phyloP scores from a whole-genome alignment of 2,113 vertebrate species.

The Apistogramma diplotaenia region DNA sequence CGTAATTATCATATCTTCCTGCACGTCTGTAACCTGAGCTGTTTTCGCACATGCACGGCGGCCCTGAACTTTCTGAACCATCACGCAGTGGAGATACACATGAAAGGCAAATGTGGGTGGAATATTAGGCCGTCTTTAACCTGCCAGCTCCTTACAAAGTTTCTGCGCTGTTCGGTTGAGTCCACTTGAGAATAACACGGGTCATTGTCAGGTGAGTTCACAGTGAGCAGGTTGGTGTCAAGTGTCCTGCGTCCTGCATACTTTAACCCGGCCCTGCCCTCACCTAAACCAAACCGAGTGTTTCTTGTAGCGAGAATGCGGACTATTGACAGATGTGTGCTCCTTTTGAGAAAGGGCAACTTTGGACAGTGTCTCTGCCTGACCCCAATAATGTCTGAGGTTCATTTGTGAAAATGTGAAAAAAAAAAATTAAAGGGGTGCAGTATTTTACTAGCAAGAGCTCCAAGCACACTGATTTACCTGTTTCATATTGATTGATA shows the following conservation, averaged over 20 bases:
- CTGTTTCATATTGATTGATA: neutral
- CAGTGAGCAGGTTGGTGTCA: neutral
- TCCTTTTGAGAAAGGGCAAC: neutral
- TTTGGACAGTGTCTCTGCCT: neutral
- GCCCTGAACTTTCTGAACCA: neutral
- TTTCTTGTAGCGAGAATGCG: neutral
- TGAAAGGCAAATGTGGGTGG: neutral
- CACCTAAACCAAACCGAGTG: neutral
- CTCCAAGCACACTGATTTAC: neutral
- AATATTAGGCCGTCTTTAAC: neutral
- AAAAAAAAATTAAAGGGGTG: too few species aligned
- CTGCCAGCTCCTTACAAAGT: neutral
- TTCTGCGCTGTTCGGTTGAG: neutral
- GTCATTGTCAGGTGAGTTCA: neutral
- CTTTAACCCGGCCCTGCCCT: neutral
- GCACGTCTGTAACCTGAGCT: neutral
- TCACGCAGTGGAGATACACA: neutral
- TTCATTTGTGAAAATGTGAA: neutral
- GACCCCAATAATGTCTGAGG: neutral
- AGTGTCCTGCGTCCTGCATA: neutral
- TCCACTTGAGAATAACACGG: neutral
- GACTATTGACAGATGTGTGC: neutral
- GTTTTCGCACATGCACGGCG: neutral
- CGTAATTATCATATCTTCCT: constrained; percentile 22
- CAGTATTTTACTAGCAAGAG: too few species aligned